These are phyloP conservation scores for Mechanitis messenoides DNA, from an alignment of 2,888 invertebrate species.

Conservation along the genomic window DNA sequence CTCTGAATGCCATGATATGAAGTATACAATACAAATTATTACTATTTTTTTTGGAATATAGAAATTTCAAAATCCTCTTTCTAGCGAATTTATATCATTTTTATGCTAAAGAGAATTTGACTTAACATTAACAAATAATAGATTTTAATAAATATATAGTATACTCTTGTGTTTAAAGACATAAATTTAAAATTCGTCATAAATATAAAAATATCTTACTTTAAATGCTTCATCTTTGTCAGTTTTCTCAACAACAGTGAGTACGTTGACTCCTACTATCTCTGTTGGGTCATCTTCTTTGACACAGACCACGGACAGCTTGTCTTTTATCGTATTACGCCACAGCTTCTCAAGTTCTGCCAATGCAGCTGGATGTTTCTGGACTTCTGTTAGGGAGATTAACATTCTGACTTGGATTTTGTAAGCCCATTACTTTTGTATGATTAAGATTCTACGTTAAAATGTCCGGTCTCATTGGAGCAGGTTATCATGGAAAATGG, in stretches of 20 bases:
- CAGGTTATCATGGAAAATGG: too few relatives aligned
- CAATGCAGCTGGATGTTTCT: slow-evolving; percentile 55
- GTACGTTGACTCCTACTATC: slow-evolving; percentile 61
- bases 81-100: too few relatives aligned
- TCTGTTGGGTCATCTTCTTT: slow-evolving; percentile 44
- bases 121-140: too few relatives aligned
- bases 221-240: slow-evolving; percentile 61
- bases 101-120: too few relatives aligned
- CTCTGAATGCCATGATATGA: too few relatives aligned
- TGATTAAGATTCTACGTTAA: not conserved
- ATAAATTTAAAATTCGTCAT: not conserved
- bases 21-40: too few relatives aligned
- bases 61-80: too few relatives aligned
- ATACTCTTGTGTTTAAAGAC: too few relatives aligned
- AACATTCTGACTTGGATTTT: not conserved
- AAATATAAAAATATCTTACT: slow-evolving; percentile 34
- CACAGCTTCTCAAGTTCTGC: slow-evolving; percentile 57
- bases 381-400: slow-evolving; percentile 44
- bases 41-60: too few relatives aligned
- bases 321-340: slow-evolving; percentile 51
- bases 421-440: not conserved
- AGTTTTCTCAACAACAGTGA: slow-evolving; percentile 51
- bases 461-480: not conserved
- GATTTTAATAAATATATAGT: too few relatives aligned
- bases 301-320: slow-evolving; percentile 59